A percentile compares a stretch with the other conserved stretches of the same genome.
Conservation (phyloP, 1,140 invertebrate species). For the Hyphantria cunea region DNA sequence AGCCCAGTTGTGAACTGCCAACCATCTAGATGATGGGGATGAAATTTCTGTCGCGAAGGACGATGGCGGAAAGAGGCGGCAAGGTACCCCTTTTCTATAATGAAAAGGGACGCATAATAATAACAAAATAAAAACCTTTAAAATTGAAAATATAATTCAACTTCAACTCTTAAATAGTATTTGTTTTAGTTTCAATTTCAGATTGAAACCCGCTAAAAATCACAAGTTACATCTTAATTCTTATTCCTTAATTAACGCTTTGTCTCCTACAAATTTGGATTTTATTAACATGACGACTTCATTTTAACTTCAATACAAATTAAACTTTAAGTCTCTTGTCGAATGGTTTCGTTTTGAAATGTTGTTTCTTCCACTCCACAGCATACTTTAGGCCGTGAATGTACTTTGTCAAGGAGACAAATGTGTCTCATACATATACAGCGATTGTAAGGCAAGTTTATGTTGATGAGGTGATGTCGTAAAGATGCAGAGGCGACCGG, state of each 20-base stretch:
- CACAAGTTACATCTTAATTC: slow-evolving; percentile 28
- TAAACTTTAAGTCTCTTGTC: not conserved
- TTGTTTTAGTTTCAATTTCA: not conserved
- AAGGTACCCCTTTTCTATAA: too few relatives aligned
- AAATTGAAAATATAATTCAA: too few relatives aligned
- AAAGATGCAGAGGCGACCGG: slow-evolving; percentile 25
- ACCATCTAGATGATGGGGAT: too few relatives aligned
- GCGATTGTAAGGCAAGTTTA: slow-evolving; percentile 28
- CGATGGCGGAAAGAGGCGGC: too few relatives aligned
- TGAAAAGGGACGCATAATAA: too few relatives aligned
- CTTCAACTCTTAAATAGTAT: too few relatives aligned
- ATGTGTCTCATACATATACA: slow-evolving; percentile 31
- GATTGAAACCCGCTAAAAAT: slow-evolving; percentile 25
- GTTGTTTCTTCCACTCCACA: not conserved
- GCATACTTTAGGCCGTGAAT: slow-evolving; percentile 29
- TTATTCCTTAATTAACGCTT: slow-evolving; percentile 35
- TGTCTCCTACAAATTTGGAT: slow-evolving; percentile 22
- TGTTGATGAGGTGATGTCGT: slow-evolving; percentile 27
- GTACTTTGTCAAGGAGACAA: slow-evolving; percentile 28
- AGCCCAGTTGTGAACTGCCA: too few relatives aligned
- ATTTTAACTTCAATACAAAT: not conserved
- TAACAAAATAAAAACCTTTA: too few relatives aligned
- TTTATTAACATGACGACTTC: slow-evolving; percentile 29
- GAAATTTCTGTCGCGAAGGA: too few relatives aligned
- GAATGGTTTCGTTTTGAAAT: slow-evolving; percentile 11